phyloP scores from a whole-genome alignment of 2,113 vertebrate genomes.

The Sciurus niger region DNA sequence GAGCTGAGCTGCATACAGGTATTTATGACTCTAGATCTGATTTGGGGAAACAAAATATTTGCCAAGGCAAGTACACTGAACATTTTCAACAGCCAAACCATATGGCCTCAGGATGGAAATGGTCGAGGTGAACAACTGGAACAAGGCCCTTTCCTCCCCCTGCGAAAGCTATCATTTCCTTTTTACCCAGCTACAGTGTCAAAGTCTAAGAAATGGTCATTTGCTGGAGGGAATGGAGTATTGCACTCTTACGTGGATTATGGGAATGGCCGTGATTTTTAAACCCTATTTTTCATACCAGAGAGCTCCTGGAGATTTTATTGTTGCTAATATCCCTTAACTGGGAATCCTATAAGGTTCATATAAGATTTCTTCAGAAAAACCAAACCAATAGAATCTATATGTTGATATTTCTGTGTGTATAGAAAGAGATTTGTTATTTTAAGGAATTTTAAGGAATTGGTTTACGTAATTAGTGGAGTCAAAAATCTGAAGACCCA shows the following conservation, averaged over 20 bases:
- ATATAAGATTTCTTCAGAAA: not conserved
- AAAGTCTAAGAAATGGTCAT: conserved; percentile 75
- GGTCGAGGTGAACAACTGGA: conserved; percentile 76
- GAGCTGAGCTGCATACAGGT: conserved; percentile 83
- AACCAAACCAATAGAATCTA: not conserved
- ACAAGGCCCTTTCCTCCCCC: conserved; percentile 53
- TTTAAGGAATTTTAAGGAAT: not conserved
- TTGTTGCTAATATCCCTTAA: not conserved
- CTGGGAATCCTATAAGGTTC: not conserved
- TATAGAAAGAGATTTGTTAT: not conserved
- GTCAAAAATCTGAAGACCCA: not conserved
- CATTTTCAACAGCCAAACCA: conserved; percentile 87
- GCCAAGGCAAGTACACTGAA: conserved; percentile 57
- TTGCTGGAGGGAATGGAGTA: not conserved
- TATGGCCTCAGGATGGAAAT: conserved; percentile 78
- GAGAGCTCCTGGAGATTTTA: not conserved
- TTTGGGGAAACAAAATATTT: conserved; percentile 79
- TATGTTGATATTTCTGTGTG: not conserved
- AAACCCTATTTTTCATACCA: not conserved
- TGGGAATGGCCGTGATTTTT: not conserved
- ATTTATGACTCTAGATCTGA: conserved; percentile 85
- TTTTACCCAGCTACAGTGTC: not conserved
- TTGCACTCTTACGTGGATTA: not conserved
- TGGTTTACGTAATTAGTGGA: not conserved
- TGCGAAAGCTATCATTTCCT: conserved; percentile 81